phyloP scores from a whole-genome alignment of 1,140 invertebrate genomes.

The Samia ricini region DNA sequence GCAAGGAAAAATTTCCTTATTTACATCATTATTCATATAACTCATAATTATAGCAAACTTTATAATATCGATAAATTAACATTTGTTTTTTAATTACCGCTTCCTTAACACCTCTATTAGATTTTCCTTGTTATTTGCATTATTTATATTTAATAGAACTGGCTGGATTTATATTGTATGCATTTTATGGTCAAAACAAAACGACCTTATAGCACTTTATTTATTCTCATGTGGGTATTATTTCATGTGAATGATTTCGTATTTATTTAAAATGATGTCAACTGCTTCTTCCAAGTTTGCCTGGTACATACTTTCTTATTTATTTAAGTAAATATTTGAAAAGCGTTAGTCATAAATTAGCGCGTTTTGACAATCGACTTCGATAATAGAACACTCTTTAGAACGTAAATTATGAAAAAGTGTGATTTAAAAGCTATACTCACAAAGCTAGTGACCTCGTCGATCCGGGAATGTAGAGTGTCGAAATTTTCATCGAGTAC shows the following conservation, averaged over 20 bases:
- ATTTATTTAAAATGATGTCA: neutral
- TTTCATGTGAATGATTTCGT: neutral
- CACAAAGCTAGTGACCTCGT: constrained; percentile 49
- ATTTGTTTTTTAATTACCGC: neutral
- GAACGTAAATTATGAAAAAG: too few species aligned
- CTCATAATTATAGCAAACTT: too few species aligned
- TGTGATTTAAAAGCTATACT: constrained; percentile 40
- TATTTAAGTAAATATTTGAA: neutral
- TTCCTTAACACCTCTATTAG: neutral
- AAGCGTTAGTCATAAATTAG: neutral
- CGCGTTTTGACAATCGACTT: neutral
- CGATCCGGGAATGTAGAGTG: constrained; percentile 47
- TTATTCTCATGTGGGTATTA: neutral
- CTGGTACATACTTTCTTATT: neutral
- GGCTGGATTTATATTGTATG: neutral
- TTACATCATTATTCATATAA: too few species aligned
- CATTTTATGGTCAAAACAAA: neutral
- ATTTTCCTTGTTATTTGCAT: neutral
- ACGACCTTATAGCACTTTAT: neutral
- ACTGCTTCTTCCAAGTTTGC: too few species aligned
- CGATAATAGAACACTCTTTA: too few species aligned
- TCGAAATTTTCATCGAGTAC: constrained; percentile 51
- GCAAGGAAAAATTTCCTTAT: too few species aligned
- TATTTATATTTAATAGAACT: neutral
- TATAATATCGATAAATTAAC: too few species aligned